Conservation (phyloP, 2,797 vertebrate species). For the Triplophysa bombifrons region DNA sequence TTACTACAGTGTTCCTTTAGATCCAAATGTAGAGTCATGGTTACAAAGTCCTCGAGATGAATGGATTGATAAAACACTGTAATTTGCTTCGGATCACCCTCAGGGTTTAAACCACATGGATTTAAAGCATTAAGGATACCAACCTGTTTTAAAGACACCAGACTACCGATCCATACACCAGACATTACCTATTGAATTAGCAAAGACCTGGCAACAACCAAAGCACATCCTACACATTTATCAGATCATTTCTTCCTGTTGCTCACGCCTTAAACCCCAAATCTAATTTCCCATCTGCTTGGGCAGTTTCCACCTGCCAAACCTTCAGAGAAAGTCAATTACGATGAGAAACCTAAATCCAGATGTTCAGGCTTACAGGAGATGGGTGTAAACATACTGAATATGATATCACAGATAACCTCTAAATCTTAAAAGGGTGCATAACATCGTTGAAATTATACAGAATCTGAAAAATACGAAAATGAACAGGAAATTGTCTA, state of each 20-base stretch:
- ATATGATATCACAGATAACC: neutral
- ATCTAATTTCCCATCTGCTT: constrained; percentile 43
- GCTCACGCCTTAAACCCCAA: constrained; percentile 19
- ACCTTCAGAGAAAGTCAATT: constrained; percentile 26
- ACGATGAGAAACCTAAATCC: constrained; percentile 29
- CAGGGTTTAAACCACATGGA: neutral
- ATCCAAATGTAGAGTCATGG: neutral
- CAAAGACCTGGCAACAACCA: neutral
- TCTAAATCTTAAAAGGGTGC: too few relatives aligned
- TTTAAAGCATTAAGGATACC: neutral
- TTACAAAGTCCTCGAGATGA: neutral
- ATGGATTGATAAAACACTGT: too few relatives aligned
- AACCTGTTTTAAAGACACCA: neutral
- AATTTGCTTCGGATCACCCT: too few relatives aligned
- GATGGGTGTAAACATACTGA: constrained; percentile 5
- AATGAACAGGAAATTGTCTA: too few relatives aligned
- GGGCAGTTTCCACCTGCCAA: constrained; percentile 37
- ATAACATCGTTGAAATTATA: too few relatives aligned
- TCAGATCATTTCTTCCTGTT: neutral
- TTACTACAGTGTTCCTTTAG: neutral
- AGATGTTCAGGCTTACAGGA: constrained; percentile 23
- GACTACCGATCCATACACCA: neutral
- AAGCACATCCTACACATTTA: neutral
- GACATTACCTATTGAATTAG: neutral
- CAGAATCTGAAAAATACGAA: too few relatives aligned